phyloP scores from a whole-genome alignment of 2,888 invertebrate species.

The Cyrtodaria siliqua region DNA sequence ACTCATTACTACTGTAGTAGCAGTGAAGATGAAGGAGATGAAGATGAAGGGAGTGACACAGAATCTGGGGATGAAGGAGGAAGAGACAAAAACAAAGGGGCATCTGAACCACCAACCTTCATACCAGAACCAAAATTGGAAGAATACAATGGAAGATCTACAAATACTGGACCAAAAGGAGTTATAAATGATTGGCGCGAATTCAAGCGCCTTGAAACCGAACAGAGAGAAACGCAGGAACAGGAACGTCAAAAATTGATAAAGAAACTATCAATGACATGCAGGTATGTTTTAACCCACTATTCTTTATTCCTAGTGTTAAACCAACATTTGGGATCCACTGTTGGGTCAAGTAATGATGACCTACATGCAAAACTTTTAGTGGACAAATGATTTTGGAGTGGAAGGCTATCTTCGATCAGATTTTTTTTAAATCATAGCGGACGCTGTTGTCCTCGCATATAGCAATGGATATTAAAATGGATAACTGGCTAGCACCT shows the following conservation, averaged over 20 bases:
- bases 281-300: too few relatives aligned
- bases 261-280: slow-evolving; percentile 94
- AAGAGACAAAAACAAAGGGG: slow-evolving; percentile 9
- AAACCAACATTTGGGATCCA: too few relatives aligned
- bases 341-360: too few relatives aligned
- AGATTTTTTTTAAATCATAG: too few relatives aligned
- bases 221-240: slow-evolving; percentile 92
- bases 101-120: slow-evolving; percentile 40
- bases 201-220: slow-evolving; percentile 95
- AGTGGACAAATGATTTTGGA: too few relatives aligned
- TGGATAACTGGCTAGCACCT: too few relatives aligned
- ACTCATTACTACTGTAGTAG: slow-evolving; percentile 98
- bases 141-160: slow-evolving; percentile 93
- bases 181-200: slow-evolving; percentile 98
- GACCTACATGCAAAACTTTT: too few relatives aligned
- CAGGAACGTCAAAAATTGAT: slow-evolving; percentile 92
- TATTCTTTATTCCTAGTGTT: too few relatives aligned
- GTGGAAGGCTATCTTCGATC: too few relatives aligned
- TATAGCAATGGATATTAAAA: too few relatives aligned
- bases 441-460: too few relatives aligned
- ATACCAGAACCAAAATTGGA: slow-evolving; percentile 62
- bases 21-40: slow-evolving; percentile 90
- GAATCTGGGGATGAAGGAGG: slow-evolving; percentile 58
- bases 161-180: slow-evolving; percentile 98
- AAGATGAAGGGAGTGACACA: slow-evolving; percentile 87